Base-by-base conservation (phyloP, 2,113 vertebrate species). In the Neogale vison region DNA sequence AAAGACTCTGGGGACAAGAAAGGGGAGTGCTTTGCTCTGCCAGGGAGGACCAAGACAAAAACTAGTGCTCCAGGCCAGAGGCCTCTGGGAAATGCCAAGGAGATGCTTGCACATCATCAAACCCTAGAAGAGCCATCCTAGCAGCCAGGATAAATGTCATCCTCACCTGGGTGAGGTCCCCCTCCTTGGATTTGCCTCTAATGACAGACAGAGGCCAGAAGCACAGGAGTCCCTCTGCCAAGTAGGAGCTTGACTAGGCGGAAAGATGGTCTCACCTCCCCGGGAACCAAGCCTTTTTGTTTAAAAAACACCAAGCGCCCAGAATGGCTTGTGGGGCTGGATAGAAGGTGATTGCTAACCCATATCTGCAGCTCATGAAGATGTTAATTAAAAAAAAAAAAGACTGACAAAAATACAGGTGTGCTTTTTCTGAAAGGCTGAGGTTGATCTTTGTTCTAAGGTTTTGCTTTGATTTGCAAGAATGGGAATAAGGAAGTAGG, bases 391-490 rank as follows among this genome's bases (percentile, higher is more conserved):
- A 55, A 55, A 52, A 52, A 52, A 42, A 80, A 34, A 57, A 47
- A 7, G 21, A 39, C 9, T 57, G 45, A 47, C 52, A 47, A 59
- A 71, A 92, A 63, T 52, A 59, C 20, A 6, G 17, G 31, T 26
- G 17, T 24, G 85, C 34, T 74, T 88, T 95, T 77, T 59, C 76
- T 34, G 34, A 80, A 90, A n/a, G 21, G n/a, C 63, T 63, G 90
- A 63, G 65, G 71, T 59, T 57, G 76, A 86, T 83, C 52, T 39
- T 82, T 36, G 34, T 80, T 94, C 83, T 96, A 80, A 93, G 72
- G 57, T 86, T 94, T 77, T 81, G 67, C 96, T 93, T 77, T 84
- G 74, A 74, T 67, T 87, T 96, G 47, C 80, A 87, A 90, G 91
- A 86, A 95, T 1, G 11, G 84, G 87, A 90, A 96, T 89, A 39